A percentile compares a stretch with the other conserved stretches of the same genome.
phyloP scores from a whole-genome alignment of 2,113 vertebrate species.

The Zosterops japonicus region DNA sequence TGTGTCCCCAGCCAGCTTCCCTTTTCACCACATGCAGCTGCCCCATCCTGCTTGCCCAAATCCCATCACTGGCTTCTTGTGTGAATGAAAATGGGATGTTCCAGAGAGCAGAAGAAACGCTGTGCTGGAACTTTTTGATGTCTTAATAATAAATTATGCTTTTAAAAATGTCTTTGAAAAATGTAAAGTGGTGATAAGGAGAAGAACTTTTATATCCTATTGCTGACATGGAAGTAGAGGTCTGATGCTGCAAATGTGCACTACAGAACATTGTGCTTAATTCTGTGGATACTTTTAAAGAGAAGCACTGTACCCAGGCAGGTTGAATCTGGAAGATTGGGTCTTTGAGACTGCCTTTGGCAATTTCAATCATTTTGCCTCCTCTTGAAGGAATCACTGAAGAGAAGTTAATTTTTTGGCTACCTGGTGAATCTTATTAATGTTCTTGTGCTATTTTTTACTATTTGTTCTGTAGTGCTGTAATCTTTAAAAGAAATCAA shows the following conservation, averaged over 20 bases:
- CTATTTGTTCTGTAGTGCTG: slow-evolving; percentile 59
- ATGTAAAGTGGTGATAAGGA: not conserved
- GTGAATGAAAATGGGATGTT: not conserved
- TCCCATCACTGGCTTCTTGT: not conserved
- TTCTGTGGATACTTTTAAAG: not conserved
- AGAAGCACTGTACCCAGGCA: not conserved
- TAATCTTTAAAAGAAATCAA: slow-evolving; percentile 22
- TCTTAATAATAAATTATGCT: not conserved
- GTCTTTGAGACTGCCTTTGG: not conserved
- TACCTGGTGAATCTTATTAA: not conserved
- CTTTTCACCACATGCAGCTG: not conserved
- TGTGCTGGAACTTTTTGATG: not conserved
- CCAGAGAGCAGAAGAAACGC: not conserved
- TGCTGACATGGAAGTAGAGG: not conserved
- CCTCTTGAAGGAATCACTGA: not conserved
- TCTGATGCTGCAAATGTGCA: not conserved
- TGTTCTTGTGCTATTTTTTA: not conserved
- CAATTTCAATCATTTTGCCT: not conserved
- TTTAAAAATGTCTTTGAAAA: not conserved
- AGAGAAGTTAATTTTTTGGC: not conserved
- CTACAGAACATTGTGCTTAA: not conserved
- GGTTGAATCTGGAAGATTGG: not conserved
- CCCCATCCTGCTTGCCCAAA: not conserved
- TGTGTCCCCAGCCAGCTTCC: not conserved
- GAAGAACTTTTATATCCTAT: not conserved